Percentiles rank a stretch among this genome's conserved stretches.
Conservation (phyloP, 2,797 vertebrate species). For the Hippoglossus hippoglossus region DNA sequence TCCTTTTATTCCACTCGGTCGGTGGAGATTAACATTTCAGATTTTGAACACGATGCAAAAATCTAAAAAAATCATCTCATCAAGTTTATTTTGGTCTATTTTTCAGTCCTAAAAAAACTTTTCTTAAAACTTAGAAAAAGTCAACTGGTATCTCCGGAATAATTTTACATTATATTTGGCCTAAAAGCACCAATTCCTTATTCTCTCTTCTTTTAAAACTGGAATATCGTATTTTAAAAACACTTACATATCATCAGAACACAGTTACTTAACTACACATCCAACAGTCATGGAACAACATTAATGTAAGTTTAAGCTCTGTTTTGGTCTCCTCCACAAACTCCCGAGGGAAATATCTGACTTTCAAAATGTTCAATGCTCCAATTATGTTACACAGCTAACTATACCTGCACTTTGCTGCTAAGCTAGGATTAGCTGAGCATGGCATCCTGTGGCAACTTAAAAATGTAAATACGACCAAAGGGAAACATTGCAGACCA, state of each 20-base stretch:
- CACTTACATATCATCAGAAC: not conserved
- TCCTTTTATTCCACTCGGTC: not conserved
- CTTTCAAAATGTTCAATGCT: not conserved
- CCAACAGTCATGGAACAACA: not conserved
- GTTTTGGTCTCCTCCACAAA: conserved; percentile 3
- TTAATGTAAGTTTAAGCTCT: not conserved
- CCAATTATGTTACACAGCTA: not conserved
- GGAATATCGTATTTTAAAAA: not conserved
- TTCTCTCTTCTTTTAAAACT: conserved; percentile 6
- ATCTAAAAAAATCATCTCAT: not conserved
- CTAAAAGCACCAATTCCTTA: not conserved
- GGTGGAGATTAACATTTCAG: not conserved
- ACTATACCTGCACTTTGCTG: conserved; percentile 8
- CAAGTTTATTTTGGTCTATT: not conserved
- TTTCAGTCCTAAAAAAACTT: not conserved
- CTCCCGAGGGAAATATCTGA: not conserved
- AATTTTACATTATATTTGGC: not conserved
- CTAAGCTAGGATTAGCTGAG: not conserved
- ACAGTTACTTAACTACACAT: not conserved
- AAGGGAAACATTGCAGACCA: too few relatives aligned
- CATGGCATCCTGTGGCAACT: too few relatives aligned
- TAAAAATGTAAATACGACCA: too few relatives aligned
- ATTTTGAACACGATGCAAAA: not conserved
- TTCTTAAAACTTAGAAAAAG: too few relatives aligned
- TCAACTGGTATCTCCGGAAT: too few relatives aligned